These are phyloP conservation scores for Beris chalybata DNA, from an alignment of 2,888 invertebrate genomes.

Conservation along the genomic window DNA sequence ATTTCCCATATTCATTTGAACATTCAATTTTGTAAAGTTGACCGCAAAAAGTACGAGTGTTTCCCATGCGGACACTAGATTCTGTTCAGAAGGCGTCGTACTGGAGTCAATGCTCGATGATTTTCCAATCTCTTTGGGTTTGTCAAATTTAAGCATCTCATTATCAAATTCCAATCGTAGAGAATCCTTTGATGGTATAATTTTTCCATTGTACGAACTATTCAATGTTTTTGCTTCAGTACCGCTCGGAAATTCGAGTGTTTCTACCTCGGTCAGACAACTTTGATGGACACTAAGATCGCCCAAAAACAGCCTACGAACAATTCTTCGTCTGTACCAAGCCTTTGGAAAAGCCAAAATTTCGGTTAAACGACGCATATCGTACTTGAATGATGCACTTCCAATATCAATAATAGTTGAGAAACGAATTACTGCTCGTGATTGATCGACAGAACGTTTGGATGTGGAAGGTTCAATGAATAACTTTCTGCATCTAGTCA, in stretches of 20 bases:
- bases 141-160: slow-evolving; percentile 57
- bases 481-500: slow-evolving; percentile 86
- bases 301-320: slow-evolving; percentile 88
- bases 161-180: slow-evolving; percentile 61
- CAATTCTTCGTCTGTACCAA: slow-evolving; percentile 95
- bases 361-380: slow-evolving; percentile 95
- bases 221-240: neutral
- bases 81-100: slow-evolving; percentile 64
- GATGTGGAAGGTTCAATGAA: slow-evolving; percentile 66
- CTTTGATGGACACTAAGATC: slow-evolving; percentile 72
- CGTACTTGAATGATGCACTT: slow-evolving; percentile 95
- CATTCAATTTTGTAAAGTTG: slow-evolving; percentile 93
- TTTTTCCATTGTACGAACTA: slow-evolving; percentile 43
- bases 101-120: slow-evolving; percentile 62
- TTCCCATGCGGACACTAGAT: slow-evolving; percentile 84
- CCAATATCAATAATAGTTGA: slow-evolving; percentile 95
- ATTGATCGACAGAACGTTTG: slow-evolving; percentile 60
- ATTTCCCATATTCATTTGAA: slow-evolving; percentile 99
- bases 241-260: neutral
- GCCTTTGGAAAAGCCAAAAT: slow-evolving; percentile 98
- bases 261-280: slow-evolving; percentile 15
- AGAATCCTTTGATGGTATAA: slow-evolving; percentile 60
- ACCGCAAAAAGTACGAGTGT: slow-evolving; percentile 94
- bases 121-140: slow-evolving; percentile 60
- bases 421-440: slow-evolving; percentile 87